A percentile compares a stretch with the other conserved stretches of the same genome.
Evolutionary conservation across 2,113 vertebrate genomes (phyloP).

Genomic region (Monopterus albus): DNA sequence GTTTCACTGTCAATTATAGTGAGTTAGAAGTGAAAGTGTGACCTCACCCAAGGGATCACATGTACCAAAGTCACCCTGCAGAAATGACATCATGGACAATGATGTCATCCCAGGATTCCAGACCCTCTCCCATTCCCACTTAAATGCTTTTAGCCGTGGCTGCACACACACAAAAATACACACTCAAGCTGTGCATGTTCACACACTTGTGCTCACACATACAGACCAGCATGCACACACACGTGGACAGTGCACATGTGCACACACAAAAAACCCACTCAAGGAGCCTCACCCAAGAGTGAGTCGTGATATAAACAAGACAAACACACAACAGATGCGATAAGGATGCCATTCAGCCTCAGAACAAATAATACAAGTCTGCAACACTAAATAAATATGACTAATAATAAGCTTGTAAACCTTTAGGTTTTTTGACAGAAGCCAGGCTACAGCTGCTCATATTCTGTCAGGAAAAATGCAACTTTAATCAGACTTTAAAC

Average conservation of each 20-base stretch:
- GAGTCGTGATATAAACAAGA: constrained; percentile 78
- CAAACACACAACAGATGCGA: constrained; percentile 78
- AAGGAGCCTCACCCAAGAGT: constrained; percentile 68
- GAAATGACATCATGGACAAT: constrained; percentile 83
- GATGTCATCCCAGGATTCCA: constrained; percentile 82
- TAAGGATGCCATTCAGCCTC: constrained; percentile 76
- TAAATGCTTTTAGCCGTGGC: constrained; percentile 79
- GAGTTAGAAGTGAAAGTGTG: constrained; percentile 73
- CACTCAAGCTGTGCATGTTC: neutral
- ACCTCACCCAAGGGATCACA: constrained; percentile 75
- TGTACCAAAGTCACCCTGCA: constrained; percentile 83
- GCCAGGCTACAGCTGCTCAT: constrained; percentile 55
- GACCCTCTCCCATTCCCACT: constrained; percentile 76
- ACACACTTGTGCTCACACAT: constrained; percentile 11
- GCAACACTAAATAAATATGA: constrained; percentile 66
- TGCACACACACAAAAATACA: constrained; percentile 42
- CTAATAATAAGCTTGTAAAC: constrained; percentile 68
- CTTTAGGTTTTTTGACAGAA: constrained; percentile 67
- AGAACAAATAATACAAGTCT: constrained; percentile 71
- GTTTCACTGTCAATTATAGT: constrained; percentile 72
- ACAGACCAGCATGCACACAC: constrained; percentile 18
- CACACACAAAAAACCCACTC: constrained; percentile 55
- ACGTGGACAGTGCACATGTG: neutral
- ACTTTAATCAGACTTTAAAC: constrained; percentile 41
- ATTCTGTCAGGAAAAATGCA: constrained; percentile 46